Percentiles rank a stretch among this genome's conserved stretches.
Conservation (phyloP, 2,888 invertebrate species). For the Saturnia japonica region DNA sequence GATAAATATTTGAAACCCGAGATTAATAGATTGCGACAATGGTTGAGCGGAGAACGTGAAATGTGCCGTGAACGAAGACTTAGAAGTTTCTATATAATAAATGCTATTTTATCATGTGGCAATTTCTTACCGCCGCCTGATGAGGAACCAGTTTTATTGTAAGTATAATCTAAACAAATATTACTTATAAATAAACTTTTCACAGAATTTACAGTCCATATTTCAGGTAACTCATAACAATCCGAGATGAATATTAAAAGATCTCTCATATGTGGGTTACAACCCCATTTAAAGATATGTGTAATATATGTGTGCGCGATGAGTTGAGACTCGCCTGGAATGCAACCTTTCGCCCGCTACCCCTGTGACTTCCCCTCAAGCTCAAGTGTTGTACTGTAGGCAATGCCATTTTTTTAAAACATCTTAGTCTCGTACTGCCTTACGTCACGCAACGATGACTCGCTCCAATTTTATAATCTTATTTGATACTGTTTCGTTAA, state of each 20-base stretch:
- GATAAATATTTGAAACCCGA: slow-evolving; percentile 85
- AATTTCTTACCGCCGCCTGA: slow-evolving; percentile 86
- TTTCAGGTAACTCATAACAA: too few species aligned
- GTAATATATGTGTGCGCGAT: too few species aligned
- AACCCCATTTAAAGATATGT: background rate
- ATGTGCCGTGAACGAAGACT: slow-evolving; percentile 86
- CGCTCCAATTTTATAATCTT: too few species aligned
- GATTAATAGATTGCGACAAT: slow-evolving; percentile 81
- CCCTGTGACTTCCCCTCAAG: too few species aligned
- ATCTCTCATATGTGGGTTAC: background rate
- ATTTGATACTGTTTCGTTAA: too few species aligned
- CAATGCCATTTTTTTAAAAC: too few species aligned
- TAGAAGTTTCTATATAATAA: slow-evolving; percentile 85
- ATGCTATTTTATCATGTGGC: slow-evolving; percentile 84
- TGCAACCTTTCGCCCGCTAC: too few species aligned
- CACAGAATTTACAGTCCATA: background rate
- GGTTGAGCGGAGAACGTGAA: slow-evolving; percentile 72
- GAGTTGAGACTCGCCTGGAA: too few species aligned
- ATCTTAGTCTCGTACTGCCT: too few species aligned
- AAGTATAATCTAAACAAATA: slow-evolving; percentile 48
- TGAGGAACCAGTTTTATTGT: slow-evolving; percentile 82
- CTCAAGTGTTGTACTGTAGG: too few species aligned
- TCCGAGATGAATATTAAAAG: background rate
- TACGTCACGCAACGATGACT: too few species aligned
- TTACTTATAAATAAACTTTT: background rate